Conservation (phyloP, 2,888 invertebrate species). For the Labia minor region DNA sequence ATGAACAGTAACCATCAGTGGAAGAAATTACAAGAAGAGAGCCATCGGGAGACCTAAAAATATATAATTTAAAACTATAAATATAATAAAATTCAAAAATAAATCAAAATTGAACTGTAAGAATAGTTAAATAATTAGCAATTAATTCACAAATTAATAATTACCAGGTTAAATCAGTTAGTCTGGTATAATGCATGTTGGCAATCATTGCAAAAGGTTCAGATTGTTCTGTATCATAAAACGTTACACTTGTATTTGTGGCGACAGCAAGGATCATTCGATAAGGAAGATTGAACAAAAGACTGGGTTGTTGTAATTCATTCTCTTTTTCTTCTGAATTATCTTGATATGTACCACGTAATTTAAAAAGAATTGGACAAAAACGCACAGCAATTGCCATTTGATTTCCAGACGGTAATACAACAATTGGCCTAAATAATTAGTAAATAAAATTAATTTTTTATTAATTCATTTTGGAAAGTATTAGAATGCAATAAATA, state of each 20-base stretch:
- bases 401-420: conserved; percentile 68
- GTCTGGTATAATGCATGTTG: conserved; percentile 79
- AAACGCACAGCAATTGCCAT: conserved; percentile 75
- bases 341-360: conserved; percentile 33
- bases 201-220: conserved; percentile 68
- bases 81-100: not conserved
- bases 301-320: not conserved
- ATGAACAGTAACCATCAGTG: conserved; percentile 81
- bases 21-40: conserved; percentile 64
- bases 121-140: not conserved
- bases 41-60: conserved; percentile 61
- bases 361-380: conserved; percentile 60
- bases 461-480: too few species aligned
- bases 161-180: conserved; percentile 81
- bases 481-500: too few species aligned
- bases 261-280: conserved; percentile 86
- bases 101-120: not conserved
- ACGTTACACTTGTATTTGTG: conserved; percentile 70
- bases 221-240: conserved; percentile 79
- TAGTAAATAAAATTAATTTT: not conserved
- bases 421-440: conserved; percentile 56
- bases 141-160: not conserved
- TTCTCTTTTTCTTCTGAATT: not conserved
- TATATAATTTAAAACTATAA: conserved; percentile 14
- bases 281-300: conserved; percentile 52